Conservation (phyloP, 1,140 invertebrate genomes). For the Procambarus clarkii region DNA sequence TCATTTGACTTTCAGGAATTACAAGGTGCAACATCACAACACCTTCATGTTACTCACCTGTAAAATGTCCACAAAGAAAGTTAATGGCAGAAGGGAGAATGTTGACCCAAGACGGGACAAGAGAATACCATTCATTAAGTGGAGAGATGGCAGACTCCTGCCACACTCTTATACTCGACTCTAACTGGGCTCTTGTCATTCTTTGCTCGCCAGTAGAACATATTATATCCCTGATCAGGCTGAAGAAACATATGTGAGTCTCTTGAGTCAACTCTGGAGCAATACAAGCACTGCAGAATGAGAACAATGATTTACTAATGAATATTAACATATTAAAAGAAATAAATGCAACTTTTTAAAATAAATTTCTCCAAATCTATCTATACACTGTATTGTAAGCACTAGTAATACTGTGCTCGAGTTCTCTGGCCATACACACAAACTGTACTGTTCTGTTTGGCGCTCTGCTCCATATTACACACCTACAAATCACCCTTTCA, state of each 20-base stretch:
- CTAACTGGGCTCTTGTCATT: constrained; percentile 84
- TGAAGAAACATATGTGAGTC: constrained; percentile 88
- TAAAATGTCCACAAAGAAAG: constrained; percentile 90
- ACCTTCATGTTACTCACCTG: constrained; percentile 76
- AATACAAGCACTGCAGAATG: constrained; percentile 52
- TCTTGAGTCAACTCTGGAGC: constrained; percentile 82
- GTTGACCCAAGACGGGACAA: constrained; percentile 85
- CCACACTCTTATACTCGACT: constrained; percentile 77
- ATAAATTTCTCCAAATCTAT: too few relatives aligned
- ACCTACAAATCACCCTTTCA: too few relatives aligned
- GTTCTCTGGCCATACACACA: too few relatives aligned
- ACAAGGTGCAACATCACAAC: too few relatives aligned
- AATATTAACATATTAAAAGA: too few relatives aligned
- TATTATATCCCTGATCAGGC: constrained; percentile 84
- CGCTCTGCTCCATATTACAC: too few relatives aligned
- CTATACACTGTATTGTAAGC: too few relatives aligned
- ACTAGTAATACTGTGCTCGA: too few relatives aligned
- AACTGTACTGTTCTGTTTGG: too few relatives aligned
- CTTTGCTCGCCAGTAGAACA: constrained; percentile 88
- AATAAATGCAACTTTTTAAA: too few relatives aligned
- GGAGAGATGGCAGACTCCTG: constrained; percentile 82
- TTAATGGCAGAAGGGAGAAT: constrained; percentile 88
- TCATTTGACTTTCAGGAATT: too few relatives aligned
- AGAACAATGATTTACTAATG: not conserved
- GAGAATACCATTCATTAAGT: constrained; percentile 87